These are phyloP conservation scores for Corynorhinus townsendii DNA, from an alignment of 2,113 vertebrate genomes.

Conservation along the genomic window DNA sequence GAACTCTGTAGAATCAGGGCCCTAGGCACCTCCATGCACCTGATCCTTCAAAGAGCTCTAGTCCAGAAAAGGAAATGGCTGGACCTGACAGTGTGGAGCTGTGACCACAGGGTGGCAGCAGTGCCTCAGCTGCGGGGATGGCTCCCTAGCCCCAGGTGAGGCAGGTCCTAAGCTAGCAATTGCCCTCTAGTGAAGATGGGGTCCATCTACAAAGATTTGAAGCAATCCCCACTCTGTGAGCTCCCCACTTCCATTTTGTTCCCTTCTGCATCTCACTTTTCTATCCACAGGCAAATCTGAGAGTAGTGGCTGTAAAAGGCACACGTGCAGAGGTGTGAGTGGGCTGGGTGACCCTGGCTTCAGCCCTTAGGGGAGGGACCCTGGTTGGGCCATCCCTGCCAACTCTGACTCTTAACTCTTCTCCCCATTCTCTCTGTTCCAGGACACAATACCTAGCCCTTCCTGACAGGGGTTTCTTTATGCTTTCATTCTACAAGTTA, in stretches of 20 bases:
- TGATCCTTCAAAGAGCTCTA: neutral
- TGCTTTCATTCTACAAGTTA: neutral
- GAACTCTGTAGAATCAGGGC: neutral
- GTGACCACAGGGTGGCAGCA: conserved; percentile 71
- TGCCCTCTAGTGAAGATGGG: neutral
- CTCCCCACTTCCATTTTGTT: neutral
- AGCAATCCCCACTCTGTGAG: neutral
- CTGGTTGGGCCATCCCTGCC: neutral
- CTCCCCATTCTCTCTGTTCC: neutral
- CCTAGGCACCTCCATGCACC: neutral
- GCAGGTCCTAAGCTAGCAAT: no score
- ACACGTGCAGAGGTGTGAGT: neutral
- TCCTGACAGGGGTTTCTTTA: neutral
- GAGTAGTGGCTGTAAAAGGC: neutral
- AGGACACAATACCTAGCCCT: neutral
- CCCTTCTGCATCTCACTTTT: neutral
- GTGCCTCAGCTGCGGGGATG: neutral
- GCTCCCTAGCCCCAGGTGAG: neutral
- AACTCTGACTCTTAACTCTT: no score
- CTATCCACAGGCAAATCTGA: neutral
- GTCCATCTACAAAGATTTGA: neutral
- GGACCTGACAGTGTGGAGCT: neutral
- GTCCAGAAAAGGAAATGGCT: neutral
- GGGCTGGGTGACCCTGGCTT: neutral
- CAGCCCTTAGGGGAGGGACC: neutral